phyloP scores from a whole-genome alignment of 2,888 invertebrate species.

The Watsonalla cultraria region DNA sequence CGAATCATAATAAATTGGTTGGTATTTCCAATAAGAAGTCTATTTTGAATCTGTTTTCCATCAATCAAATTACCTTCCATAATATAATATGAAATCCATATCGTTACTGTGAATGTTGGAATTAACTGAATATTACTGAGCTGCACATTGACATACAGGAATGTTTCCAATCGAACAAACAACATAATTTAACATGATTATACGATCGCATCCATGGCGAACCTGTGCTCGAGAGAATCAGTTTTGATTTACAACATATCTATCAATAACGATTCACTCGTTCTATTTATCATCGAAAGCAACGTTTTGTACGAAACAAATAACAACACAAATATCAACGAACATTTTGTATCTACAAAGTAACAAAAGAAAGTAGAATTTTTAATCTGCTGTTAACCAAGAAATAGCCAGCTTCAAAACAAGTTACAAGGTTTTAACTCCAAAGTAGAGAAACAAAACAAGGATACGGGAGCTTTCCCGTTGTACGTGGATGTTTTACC shows the following conservation, averaged over 20 bases:
- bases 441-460: conserved; percentile 20
- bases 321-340: background rate
- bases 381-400: conserved; percentile 7
- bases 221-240: conserved; percentile 23
- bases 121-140: no score
- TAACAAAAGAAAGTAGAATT: background rate
- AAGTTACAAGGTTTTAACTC: conserved; percentile 10
- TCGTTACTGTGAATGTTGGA: no score
- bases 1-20: no score
- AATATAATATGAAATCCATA: no score
- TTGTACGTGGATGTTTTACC: conserved; percentile 1
- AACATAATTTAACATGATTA: conserved; percentile 41
- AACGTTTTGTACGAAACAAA: background rate
- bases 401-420: conserved; percentile 15
- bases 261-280: conserved; percentile 18
- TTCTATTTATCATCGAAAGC: background rate
- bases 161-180: conserved; percentile 24
- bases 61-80: no score
- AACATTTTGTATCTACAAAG: background rate
- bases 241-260: conserved; percentile 35
- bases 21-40: no score
- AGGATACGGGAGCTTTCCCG: conserved; percentile 13
- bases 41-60: no score
- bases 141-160: no score
- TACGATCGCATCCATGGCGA: conserved; percentile 30